A percentile compares a stretch with the other conserved stretches of the same genome.
These are phyloP conservation scores for Erebia ligea DNA, from an alignment of 2,888 invertebrate genomes.

Conservation along the genomic window DNA sequence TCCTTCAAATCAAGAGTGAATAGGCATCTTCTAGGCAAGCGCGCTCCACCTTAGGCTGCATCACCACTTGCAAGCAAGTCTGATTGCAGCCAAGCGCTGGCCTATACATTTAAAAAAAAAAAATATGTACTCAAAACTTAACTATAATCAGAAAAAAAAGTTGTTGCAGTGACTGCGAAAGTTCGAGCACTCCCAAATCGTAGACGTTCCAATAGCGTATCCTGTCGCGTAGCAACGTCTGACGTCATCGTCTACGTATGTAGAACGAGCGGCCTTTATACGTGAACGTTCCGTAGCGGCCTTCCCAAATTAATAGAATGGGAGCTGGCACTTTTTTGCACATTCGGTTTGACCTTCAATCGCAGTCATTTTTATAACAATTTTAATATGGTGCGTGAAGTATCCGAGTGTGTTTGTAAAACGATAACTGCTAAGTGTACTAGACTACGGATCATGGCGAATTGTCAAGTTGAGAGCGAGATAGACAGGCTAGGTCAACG, in stretches of 20 bases:
- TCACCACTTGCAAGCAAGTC: too few relatives aligned
- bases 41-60: too few relatives aligned
- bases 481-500: slow-evolving; percentile 52
- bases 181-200: neutral
- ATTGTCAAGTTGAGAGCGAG: slow-evolving; percentile 63
- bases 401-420: slow-evolving; percentile 22
- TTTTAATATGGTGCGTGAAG: slow-evolving; percentile 23
- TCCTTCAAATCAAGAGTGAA: too few relatives aligned
- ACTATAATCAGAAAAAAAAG: too few relatives aligned
- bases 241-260: slow-evolving; percentile 26
- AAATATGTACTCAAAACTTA: too few relatives aligned
- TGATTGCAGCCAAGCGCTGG: too few relatives aligned
- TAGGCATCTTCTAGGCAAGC: too few relatives aligned
- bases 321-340: slow-evolving; percentile 19
- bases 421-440: slow-evolving; percentile 26
- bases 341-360: slow-evolving; percentile 21
- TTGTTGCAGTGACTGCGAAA: too few relatives aligned
- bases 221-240: slow-evolving; percentile 37
- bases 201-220: slow-evolving; percentile 21
- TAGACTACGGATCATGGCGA: slow-evolving; percentile 39
- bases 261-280: slow-evolving; percentile 10
- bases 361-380: slow-evolving; percentile 21
- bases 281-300: neutral
- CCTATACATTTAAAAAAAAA: too few relatives aligned
- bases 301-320: slow-evolving; percentile 24